Conservation (phyloP, 2,797 vertebrate genomes). For the Alosa sapidissima region DNA sequence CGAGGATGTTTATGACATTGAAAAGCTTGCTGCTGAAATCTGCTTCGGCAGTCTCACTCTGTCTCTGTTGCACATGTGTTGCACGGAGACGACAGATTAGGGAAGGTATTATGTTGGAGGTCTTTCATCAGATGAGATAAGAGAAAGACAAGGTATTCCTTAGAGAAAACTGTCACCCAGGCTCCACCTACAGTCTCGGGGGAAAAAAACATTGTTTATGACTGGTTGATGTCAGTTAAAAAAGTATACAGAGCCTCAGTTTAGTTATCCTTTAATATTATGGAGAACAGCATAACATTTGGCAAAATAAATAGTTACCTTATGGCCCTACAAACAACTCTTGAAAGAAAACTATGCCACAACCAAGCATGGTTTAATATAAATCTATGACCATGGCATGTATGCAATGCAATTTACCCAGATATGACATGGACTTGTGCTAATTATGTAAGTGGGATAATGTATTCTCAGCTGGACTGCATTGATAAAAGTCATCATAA, state of each 20-base stretch:
- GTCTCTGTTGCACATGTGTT: background rate
- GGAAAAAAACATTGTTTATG: background rate
- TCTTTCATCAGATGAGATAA: background rate
- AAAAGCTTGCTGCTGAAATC: background rate
- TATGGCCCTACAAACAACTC: background rate
- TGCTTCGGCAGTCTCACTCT: background rate
- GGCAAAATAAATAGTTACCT: background rate
- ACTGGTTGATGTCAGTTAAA: background rate
- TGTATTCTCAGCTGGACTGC: background rate
- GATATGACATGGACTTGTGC: background rate
- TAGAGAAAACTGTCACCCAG: background rate
- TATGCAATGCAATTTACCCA: background rate
- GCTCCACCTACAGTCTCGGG: background rate
- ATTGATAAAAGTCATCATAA: background rate
- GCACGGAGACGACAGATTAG: background rate
- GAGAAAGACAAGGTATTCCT: background rate
- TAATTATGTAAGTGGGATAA: background rate
- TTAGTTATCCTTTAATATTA: background rate
- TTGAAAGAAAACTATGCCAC: background rate
- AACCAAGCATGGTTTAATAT: background rate
- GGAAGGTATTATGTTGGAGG: background rate
- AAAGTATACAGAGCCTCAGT: background rate
- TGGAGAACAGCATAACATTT: background rate
- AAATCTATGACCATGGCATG: background rate
- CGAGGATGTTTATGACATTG: background rate